A percentile compares a stretch with the other conserved stretches of the same genome.
phyloP scores from a whole-genome alignment of 2,888 invertebrate genomes.

The Anoplius nigerrimus region DNA sequence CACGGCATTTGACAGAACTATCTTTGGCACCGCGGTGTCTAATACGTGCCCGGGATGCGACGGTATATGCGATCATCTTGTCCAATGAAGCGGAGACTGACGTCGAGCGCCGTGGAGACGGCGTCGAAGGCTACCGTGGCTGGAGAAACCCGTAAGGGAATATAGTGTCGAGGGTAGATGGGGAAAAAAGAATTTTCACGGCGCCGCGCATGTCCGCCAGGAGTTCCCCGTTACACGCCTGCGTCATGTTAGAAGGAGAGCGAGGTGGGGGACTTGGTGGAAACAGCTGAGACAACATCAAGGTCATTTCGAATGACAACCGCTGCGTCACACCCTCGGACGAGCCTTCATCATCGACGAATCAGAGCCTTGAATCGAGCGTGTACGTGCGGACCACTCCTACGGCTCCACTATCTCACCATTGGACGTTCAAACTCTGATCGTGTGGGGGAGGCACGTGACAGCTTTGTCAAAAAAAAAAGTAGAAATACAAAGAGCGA shows the following conservation, averaged over 20 bases:
- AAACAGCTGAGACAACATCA: conserved; percentile 65
- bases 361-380: conserved; percentile 48
- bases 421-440: not conserved
- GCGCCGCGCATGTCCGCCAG: not conserved
- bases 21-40: too few species aligned
- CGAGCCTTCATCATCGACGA: conserved; percentile 63
- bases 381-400: conserved; percentile 26
- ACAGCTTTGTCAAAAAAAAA: too few species aligned
- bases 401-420: conserved; percentile 27
- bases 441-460: too few species aligned
- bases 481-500: too few species aligned
- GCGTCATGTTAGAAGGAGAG: not conserved
- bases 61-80: too few species aligned
- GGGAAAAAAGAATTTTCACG: not conserved
- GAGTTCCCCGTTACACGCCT: not conserved
- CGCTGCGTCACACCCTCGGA: conserved; percentile 61
- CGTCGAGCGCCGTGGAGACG: too few species aligned
- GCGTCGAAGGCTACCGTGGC: too few species aligned
- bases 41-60: too few species aligned
- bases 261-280: conserved; percentile 16
- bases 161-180: not conserved
- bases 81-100: too few species aligned
- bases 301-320: conserved; percentile 63
- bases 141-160: too few species aligned
- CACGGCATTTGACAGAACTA: too few species aligned